phyloP scores from a whole-genome alignment of 2,888 invertebrate genomes.

The Thysanoteuthis rhombus region DNA sequence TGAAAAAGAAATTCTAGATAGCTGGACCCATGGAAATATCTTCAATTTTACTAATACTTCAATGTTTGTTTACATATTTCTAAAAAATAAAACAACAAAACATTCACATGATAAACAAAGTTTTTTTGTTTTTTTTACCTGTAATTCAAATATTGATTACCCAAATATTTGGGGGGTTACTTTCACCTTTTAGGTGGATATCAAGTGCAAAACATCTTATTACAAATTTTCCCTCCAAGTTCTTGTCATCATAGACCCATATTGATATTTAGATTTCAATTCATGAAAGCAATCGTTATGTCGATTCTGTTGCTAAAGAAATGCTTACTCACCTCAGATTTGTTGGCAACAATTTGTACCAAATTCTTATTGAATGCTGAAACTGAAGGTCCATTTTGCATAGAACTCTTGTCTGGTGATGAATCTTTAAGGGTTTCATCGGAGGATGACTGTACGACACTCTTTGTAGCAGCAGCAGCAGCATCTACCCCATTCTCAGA shows the following conservation, averaged over 20 bases:
- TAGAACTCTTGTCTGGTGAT: background rate
- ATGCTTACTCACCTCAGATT: slow-evolving; percentile 12
- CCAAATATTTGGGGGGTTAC: too few species aligned
- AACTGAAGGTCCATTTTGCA: background rate
- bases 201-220: too few species aligned
- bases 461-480: background rate
- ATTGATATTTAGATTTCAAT: background rate
- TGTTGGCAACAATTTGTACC: background rate
- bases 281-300: background rate
- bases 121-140: too few species aligned
- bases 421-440: background rate
- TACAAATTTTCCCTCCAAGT: background rate
- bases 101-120: too few species aligned
- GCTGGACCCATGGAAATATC: too few species aligned
- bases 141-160: too few species aligned
- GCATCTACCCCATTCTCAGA: background rate
- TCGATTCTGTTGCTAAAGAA: background rate
- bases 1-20: background rate
- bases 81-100: too few species aligned
- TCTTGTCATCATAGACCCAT: background rate
- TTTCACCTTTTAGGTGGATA: too few species aligned
- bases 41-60: too few species aligned
- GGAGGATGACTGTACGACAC: background rate
- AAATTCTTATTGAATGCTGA: background rate
- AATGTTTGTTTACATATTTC: too few species aligned